phyloP scores from a whole-genome alignment of 2,113 vertebrate genomes.

The Ctenodactylus gundi region DNA sequence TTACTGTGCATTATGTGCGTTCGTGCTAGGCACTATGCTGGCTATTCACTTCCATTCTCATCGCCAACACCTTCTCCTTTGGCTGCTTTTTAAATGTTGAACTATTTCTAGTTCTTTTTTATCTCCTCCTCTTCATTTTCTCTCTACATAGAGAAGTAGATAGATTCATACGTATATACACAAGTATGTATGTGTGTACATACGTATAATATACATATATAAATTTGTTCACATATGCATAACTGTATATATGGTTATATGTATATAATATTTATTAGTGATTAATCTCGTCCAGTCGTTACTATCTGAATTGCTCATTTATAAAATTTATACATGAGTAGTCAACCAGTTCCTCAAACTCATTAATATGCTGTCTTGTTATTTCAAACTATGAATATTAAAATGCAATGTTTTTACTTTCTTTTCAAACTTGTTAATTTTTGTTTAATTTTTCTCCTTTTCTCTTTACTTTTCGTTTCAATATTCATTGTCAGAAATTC shows the following conservation, averaged over 20 bases:
- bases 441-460: no score
- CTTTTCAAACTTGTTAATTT: neutral
- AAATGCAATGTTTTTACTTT: neutral
- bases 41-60: neutral
- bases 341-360: neutral
- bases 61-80: no score
- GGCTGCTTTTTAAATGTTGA: neutral
- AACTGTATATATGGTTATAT: no score
- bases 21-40: neutral
- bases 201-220: no score
- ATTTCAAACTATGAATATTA: neutral
- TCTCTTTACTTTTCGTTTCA: no score
- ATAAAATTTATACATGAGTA: neutral
- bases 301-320: neutral
- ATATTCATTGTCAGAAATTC: neutral
- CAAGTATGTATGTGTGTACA: neutral
- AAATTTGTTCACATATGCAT: neutral
- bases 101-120: neutral
- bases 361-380: neutral
- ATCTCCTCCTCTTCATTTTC: accelerated
- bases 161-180: neutral
- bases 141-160: neutral
- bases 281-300: neutral
- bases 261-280: neutral
- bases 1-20: neutral